These are phyloP conservation scores for Myxocyprinus asiaticus DNA, from an alignment of 2,113 vertebrate genomes.

Conservation along the genomic window DNA sequence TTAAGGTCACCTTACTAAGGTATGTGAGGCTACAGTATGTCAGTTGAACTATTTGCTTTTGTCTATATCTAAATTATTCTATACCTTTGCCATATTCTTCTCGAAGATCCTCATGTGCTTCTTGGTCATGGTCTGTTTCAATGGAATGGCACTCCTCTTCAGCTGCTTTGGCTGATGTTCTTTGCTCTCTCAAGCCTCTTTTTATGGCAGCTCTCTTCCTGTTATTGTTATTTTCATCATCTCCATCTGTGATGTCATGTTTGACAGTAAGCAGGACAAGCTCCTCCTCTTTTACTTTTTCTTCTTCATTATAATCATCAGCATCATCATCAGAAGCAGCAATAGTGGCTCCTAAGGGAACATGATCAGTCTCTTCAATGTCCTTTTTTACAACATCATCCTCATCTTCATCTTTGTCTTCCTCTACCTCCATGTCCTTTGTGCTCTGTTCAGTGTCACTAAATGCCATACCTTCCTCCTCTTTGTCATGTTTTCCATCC, in stretches of 20 bases:
- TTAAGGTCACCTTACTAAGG: too few relatives aligned
- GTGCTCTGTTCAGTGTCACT: not conserved
- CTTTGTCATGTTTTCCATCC: constrained; percentile 20
- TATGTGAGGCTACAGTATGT: too few relatives aligned
- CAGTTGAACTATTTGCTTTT: not conserved
- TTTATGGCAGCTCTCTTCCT: constrained; percentile 53
- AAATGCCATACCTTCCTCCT: constrained; percentile 18
- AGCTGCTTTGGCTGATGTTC: constrained; percentile 34
- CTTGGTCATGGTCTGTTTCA: constrained; percentile 23
- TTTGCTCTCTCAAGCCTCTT: not conserved
- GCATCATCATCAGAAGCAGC: constrained; percentile 18
- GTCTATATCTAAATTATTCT: constrained; percentile 30
- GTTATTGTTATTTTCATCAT: constrained; percentile 70
- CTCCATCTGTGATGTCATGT: constrained; percentile 35
- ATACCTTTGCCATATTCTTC: constrained; percentile 65
- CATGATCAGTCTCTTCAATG: constrained; percentile 1
- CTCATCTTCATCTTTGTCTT: constrained; percentile 40
- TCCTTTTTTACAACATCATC: not conserved
- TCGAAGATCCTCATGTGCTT: constrained; percentile 7
- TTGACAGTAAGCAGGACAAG: not conserved
- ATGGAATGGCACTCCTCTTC: constrained; percentile 3
- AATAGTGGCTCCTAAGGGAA: not conserved
- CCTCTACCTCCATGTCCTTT: not conserved
- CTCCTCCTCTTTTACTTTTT: not conserved
- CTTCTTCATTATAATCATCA: constrained; percentile 6